Conservation (phyloP, 2,113 vertebrate species). For the Panurus biarmicus region DNA sequence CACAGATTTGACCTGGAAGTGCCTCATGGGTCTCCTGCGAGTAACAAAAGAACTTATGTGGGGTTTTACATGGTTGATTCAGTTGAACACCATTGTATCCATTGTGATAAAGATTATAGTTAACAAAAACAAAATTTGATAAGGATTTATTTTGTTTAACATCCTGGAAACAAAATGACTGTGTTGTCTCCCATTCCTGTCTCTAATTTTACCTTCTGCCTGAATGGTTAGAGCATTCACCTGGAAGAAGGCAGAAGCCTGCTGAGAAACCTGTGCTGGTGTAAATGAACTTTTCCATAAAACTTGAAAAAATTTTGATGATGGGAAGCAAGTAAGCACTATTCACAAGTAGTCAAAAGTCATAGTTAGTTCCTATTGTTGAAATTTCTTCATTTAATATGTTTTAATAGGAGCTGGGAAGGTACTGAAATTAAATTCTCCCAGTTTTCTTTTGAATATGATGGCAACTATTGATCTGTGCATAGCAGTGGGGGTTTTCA, state of each 20-base stretch:
- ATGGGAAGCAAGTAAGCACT: neutral
- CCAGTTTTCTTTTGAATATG: neutral
- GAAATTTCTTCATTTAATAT: neutral
- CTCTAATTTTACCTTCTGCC: neutral
- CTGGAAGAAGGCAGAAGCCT: neutral
- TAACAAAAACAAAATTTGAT: neutral
- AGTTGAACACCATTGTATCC: neutral
- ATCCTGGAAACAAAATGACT: neutral
- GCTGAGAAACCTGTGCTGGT: neutral
- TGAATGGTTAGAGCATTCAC: neutral
- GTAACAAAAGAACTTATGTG: neutral
- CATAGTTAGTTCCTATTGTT: neutral
- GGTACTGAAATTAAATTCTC: neutral
- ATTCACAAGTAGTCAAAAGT: neutral
- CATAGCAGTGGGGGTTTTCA: neutral
- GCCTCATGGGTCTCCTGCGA: neutral
- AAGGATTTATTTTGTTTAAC: neutral
- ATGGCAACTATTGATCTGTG: neutral
- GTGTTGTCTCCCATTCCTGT: neutral
- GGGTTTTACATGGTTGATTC: neutral
- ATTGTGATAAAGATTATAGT: neutral
- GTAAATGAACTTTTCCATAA: neutral
- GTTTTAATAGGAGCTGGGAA: neutral
- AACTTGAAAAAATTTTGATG: neutral
- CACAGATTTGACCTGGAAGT: neutral